Conservation (phyloP, 2,888 invertebrate genomes). For the Plebejus argus region DNA sequence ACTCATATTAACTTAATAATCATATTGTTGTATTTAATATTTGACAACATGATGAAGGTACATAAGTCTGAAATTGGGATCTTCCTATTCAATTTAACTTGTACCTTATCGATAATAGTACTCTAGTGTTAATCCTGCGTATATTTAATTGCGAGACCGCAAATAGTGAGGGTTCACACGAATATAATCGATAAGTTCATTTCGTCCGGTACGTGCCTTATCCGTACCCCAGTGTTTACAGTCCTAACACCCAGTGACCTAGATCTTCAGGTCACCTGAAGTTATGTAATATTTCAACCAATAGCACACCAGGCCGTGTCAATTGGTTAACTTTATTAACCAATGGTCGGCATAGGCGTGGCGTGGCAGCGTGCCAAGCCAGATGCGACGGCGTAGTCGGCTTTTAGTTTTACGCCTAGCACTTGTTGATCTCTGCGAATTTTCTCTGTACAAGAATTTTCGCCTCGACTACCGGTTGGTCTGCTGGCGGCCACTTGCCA, state of each 20-base stretch:
- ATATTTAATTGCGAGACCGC: constrained; percentile 19
- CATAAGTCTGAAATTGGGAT: not conserved
- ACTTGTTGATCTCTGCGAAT: constrained; percentile 65
- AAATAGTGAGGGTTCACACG: constrained; percentile 13
- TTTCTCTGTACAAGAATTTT: constrained; percentile 29
- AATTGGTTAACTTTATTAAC: constrained; percentile 80
- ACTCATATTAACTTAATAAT: too few species aligned
- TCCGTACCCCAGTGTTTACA: constrained; percentile 39
- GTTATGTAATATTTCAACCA: constrained; percentile 62
- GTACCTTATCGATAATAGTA: constrained; percentile 11
- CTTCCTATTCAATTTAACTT: constrained; percentile 21
- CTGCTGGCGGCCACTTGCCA: constrained; percentile 23
- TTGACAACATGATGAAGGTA: not conserved
- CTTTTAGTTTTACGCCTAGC: constrained; percentile 64
- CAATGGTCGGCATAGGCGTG: constrained; percentile 78
- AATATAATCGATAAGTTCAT: constrained; percentile 37
- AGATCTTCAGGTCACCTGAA: constrained; percentile 65
- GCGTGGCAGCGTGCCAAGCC: constrained; percentile 75
- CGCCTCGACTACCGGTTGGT: constrained; percentile 25
- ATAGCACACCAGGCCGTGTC: constrained; percentile 70
- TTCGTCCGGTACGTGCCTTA: constrained; percentile 41
- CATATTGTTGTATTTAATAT: too few species aligned
- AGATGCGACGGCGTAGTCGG: constrained; percentile 50
- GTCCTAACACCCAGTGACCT: constrained; percentile 55
- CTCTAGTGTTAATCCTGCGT: constrained; percentile 1